Evolutionary conservation across 2,888 invertebrate genomes (phyloP).

Genomic region (Tachina lurida): DNA sequence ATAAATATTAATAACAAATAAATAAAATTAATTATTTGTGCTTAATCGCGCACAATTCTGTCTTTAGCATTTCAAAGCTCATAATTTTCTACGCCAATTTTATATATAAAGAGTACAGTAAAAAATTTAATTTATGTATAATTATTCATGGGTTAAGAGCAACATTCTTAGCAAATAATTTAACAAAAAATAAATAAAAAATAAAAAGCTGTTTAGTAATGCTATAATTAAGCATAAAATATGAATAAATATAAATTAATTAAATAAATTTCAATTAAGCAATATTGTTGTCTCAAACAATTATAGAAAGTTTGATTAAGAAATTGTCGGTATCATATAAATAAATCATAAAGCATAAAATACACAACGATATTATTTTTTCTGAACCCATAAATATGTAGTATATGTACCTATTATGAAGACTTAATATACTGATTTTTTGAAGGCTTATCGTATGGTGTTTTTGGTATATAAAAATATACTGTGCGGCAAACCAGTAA

Average conservation of each 20-base stretch:
- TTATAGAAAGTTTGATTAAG: slow-evolving; percentile 18
- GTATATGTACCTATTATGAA: too few relatives aligned
- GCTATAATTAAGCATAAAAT: slow-evolving; percentile 38
- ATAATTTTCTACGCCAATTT: slow-evolving; percentile 45
- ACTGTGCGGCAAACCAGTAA: too few relatives aligned
- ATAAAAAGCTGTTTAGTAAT: slow-evolving; percentile 19
- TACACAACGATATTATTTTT: background rate
- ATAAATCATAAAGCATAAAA: slow-evolving; percentile 6
- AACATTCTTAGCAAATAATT: slow-evolving; percentile 17
- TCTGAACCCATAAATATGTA: too few relatives aligned
- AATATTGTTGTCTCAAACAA: slow-evolving; percentile 14
- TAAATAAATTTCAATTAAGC: slow-evolving; percentile 35
- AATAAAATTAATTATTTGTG: slow-evolving; percentile 32
- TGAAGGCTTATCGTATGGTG: too few relatives aligned
- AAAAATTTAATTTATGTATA: slow-evolving; percentile 32
- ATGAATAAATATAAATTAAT: slow-evolving; percentile 24
- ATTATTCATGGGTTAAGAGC: slow-evolving; percentile 14
- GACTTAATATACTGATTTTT: background rate
- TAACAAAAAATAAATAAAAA: background rate
- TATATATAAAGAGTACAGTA: slow-evolving; percentile 34
- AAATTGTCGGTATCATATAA: background rate
- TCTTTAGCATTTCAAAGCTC: slow-evolving; percentile 6
- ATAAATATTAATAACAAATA: background rate
- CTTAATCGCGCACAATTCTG: slow-evolving; percentile 9
- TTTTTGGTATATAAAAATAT: too few relatives aligned